Conservation (phyloP, 2,113 vertebrate genomes). For the Galbula dea region DNA sequence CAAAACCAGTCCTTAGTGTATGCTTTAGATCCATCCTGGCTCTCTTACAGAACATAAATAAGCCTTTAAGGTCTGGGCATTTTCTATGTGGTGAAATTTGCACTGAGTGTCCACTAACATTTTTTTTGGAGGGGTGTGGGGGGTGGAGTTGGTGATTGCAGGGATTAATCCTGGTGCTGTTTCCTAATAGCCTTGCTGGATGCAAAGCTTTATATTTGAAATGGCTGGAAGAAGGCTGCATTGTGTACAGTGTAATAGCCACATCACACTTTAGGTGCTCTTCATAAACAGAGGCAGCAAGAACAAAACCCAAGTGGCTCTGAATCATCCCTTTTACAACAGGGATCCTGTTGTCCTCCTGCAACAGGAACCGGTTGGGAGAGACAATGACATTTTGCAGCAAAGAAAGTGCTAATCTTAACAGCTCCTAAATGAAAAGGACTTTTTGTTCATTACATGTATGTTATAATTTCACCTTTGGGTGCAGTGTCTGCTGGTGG, state of each 20-base stretch:
- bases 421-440: not conserved
- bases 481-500: not conserved
- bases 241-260: not conserved
- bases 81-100: not conserved
- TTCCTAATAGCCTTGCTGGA: not conserved
- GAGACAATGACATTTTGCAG: not conserved
- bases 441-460: not conserved
- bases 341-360: not conserved
- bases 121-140: not conserved
- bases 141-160: not conserved
- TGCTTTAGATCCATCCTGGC: not conserved
- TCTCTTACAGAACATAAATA: not conserved
- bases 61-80: not conserved
- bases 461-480: not conserved
- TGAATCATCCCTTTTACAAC: not conserved
- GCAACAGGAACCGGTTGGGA: not conserved
- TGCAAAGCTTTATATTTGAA: conserved; percentile 3
- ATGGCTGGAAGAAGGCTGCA: not conserved
- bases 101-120: not conserved
- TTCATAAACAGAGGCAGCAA: not conserved
- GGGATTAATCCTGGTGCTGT: conserved; percentile 10
- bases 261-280: not conserved
- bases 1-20: not conserved
- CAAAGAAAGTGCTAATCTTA: not conserved
- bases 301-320: not conserved